phyloP scores from a whole-genome alignment of 2,113 vertebrate species.

The Otocyon megalotis region DNA sequence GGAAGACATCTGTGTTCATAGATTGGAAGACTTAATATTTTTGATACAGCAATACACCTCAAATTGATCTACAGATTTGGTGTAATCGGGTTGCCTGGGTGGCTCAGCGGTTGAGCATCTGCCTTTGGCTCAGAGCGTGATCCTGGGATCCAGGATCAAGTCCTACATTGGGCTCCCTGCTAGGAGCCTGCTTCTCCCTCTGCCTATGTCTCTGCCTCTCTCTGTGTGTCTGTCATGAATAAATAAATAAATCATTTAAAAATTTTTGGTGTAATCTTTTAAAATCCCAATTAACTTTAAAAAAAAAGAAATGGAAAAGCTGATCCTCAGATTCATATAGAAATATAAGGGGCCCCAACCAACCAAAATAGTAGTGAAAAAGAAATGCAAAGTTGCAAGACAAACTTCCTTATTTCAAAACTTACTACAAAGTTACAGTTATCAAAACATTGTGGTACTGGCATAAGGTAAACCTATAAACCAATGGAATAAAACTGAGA shows the following conservation, averaged over 20 bases:
- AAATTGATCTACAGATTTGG: neutral
- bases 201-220: too few relatives aligned
- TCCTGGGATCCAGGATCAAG: too few relatives aligned
- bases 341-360: neutral
- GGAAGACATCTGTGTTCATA: neutral
- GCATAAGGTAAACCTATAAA: too few relatives aligned
- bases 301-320: neutral
- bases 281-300: neutral
- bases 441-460: neutral
- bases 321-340: neutral
- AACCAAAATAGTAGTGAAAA: neutral
- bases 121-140: too few relatives aligned
- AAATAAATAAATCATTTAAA: too few relatives aligned
- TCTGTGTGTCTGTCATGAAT: too few relatives aligned
- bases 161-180: too few relatives aligned
- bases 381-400: neutral
- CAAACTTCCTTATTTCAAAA: neutral
- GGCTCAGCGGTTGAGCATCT: too few relatives aligned
- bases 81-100: neutral
- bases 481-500: neutral
- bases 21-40: neutral
- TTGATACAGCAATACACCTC: neutral
- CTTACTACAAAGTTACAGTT: neutral
- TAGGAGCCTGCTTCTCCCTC: too few relatives aligned
- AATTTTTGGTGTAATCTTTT: neutral